Evolutionary conservation across 2,888 invertebrate species (phyloP).

Genomic region (Pardosa pseudoannulata): DNA sequence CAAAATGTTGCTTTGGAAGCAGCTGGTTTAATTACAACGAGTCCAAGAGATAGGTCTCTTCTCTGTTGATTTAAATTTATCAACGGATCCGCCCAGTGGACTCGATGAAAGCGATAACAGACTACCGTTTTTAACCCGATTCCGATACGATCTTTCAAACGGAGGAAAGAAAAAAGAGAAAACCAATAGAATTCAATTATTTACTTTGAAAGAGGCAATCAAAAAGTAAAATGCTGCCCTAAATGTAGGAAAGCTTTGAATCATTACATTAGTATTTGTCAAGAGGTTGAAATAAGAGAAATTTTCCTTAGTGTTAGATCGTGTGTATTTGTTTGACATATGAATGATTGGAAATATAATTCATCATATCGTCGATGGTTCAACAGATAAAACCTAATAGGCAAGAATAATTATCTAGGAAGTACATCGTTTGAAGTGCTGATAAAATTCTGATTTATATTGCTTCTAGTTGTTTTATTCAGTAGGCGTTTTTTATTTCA

Average conservation of each 20-base stretch:
- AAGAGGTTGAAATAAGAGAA: too few relatives aligned
- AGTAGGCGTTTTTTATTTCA: too few relatives aligned
- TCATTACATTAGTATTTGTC: too few relatives aligned
- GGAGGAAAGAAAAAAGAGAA: not conserved
- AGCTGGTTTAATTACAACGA: conserved; percentile 44
- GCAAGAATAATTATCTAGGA: too few relatives aligned
- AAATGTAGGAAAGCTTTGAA: not conserved
- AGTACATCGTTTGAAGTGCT: too few relatives aligned
- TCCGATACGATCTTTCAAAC: not conserved
- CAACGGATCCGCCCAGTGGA: conserved; percentile 43
- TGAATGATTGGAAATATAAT: too few relatives aligned
- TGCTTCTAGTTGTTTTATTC: too few relatives aligned
- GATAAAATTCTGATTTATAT: too few relatives aligned
- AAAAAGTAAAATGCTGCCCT: not conserved
- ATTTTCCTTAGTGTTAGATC: too few relatives aligned
- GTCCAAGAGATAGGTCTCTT: conserved; percentile 51
- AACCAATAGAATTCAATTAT: not conserved
- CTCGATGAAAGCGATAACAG: conserved; percentile 39
- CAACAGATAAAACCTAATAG: too few relatives aligned
- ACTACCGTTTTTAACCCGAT: not conserved
- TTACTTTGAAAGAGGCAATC: not conserved
- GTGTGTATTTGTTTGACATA: too few relatives aligned
- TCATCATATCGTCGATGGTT: too few relatives aligned
- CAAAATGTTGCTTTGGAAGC: conserved; percentile 52
- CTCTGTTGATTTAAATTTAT: conserved; percentile 60